These are phyloP conservation scores for Nibea albiflora DNA, from an alignment of 2,113 vertebrate genomes.

Conservation along the genomic window DNA sequence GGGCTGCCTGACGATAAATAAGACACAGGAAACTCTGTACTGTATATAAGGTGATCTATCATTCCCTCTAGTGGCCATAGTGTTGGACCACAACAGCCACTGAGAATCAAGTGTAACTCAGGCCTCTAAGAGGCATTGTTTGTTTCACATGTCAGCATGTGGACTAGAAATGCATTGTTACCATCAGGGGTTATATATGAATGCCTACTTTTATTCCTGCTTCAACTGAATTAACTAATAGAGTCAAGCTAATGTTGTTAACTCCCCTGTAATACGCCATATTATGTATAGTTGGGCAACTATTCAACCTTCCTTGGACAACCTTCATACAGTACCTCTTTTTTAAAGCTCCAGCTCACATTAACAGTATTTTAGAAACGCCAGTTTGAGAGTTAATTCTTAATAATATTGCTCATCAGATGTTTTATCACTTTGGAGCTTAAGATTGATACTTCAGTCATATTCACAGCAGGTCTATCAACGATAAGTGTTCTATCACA, in stretches of 20 bases:
- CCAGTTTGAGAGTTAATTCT: neutral
- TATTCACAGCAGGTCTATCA: neutral
- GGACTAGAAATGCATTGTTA: no score
- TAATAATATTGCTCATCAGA: neutral
- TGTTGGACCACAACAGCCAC: neutral
- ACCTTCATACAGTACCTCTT: neutral
- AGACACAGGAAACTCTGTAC: neutral
- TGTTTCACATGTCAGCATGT: no score
- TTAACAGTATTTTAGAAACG: neutral
- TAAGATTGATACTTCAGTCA: no score
- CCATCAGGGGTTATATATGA: no score
- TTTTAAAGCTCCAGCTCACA: neutral
- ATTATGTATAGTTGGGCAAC: no score
- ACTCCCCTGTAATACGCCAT: neutral
- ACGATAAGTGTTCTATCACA: neutral
- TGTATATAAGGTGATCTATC: neutral
- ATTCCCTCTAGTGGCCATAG: slow-evolving; percentile 33
- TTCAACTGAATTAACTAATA: neutral
- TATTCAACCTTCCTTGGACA: no score
- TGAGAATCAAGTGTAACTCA: neutral
- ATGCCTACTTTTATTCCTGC: neutral
- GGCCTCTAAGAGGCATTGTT: no score
- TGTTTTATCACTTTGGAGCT: neutral
- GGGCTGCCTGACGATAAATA: neutral
- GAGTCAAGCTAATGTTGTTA: neutral